These are phyloP conservation scores for Nycteola revayana DNA, from an alignment of 2,888 invertebrate genomes.

Conservation along the genomic window DNA sequence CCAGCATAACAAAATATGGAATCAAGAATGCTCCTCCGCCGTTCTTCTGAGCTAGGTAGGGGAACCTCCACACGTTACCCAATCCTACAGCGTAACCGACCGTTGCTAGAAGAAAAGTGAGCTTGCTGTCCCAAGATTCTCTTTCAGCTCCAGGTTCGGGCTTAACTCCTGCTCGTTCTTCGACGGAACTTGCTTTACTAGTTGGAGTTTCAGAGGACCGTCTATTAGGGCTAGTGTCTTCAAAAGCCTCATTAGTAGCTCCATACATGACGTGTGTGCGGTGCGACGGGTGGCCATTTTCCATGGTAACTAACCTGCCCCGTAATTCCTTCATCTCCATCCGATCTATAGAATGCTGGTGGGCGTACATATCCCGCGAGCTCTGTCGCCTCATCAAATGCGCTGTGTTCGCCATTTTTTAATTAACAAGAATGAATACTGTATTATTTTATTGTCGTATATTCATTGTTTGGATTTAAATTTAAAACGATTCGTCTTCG, in stretches of 20 bases:
- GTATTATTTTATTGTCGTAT: conserved; percentile 36
- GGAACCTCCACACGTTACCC: conserved; percentile 98
- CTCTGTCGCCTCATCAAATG: conserved; percentile 94
- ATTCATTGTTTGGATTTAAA: conserved; percentile 41
- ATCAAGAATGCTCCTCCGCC: conserved; percentile 98
- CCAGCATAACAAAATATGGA: conserved; percentile 97
- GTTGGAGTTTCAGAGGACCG: conserved; percentile 70
- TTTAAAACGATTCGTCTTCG: conserved; percentile 54
- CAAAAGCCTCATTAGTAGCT: conserved; percentile 92
- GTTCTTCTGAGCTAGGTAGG: conserved; percentile 96
- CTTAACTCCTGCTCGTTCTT: conserved; percentile 84
- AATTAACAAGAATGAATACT: conserved; percentile 16
- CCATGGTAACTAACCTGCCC: conserved; percentile 88
- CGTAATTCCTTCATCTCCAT: conserved; percentile 93
- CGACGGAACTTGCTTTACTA: conserved; percentile 85
- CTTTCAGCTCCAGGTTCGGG: conserved; percentile 88
- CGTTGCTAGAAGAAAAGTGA: conserved; percentile 96
- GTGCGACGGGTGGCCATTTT: conserved; percentile 82
- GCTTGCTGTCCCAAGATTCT: conserved; percentile 96
- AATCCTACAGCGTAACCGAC: conserved; percentile 97
- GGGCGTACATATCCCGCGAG: conserved; percentile 90
- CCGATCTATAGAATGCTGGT: conserved; percentile 91
- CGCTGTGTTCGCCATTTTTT: conserved; percentile 93
- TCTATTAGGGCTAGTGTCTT: conserved; percentile 73
- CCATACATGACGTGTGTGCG: conserved; percentile 87